phyloP scores from a whole-genome alignment of 2,113 vertebrate genomes.

The Muntiacus muntjak region DNA sequence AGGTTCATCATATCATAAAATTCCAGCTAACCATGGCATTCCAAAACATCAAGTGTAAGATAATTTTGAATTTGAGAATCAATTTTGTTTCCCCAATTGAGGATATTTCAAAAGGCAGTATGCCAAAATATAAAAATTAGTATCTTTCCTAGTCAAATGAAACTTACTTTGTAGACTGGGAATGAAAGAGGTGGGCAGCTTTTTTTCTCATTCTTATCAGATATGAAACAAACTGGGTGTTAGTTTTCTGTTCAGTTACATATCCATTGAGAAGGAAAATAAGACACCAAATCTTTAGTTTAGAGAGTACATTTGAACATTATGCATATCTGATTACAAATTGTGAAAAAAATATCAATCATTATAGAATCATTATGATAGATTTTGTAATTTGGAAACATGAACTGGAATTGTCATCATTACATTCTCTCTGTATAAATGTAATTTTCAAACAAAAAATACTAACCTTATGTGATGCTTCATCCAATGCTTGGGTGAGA shows the following conservation, averaged over 20 bases:
- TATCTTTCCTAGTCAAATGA: neutral
- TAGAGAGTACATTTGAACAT: neutral
- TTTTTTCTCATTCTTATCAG: neutral
- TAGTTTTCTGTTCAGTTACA: neutral
- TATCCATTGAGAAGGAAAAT: neutral
- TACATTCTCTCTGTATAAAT: neutral
- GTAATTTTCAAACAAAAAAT: constrained; percentile 11
- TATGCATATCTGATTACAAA: neutral
- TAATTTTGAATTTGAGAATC: neutral
- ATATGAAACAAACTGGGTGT: neutral
- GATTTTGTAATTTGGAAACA: neutral
- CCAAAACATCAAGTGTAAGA: neutral
- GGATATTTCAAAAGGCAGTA: neutral
- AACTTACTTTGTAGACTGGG: neutral
- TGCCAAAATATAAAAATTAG: neutral
- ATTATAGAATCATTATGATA: neutral
- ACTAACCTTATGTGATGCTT: neutral
- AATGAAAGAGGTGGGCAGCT: neutral
- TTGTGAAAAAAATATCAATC: neutral
- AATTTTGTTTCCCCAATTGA: neutral
- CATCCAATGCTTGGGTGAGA: neutral
- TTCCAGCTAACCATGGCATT: neutral
- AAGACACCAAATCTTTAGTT: neutral
- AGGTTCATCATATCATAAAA: neutral
- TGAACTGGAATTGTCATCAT: neutral